phyloP scores from a whole-genome alignment of 2,113 vertebrate species.

The Nyctibius bracteatus region DNA sequence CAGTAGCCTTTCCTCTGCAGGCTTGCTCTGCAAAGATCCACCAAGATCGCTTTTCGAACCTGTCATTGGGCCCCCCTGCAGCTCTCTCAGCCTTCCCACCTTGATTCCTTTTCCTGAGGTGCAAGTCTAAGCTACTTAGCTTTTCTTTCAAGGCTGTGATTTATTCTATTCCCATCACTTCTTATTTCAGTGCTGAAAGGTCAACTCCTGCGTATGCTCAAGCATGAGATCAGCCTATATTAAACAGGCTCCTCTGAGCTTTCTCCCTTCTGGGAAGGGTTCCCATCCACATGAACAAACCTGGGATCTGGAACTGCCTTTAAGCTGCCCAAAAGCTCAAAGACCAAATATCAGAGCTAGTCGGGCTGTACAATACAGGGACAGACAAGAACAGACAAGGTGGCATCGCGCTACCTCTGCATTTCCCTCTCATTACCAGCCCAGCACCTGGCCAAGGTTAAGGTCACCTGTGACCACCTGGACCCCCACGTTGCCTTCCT shows the following conservation, averaged over 20 bases:
- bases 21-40: not conserved
- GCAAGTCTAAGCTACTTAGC: not conserved
- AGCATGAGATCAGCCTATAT: slow-evolving; percentile 49
- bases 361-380: not conserved
- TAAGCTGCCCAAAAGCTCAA: not conserved
- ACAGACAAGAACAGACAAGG: not conserved
- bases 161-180: slow-evolving; percentile 38
- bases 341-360: not conserved
- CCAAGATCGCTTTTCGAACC: not conserved
- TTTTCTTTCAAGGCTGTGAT: slow-evolving; percentile 15
- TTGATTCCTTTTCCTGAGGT: not conserved
- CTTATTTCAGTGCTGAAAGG: slow-evolving; percentile 42
- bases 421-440: not conserved
- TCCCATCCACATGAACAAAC: slow-evolving; percentile 26
- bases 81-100: not conserved
- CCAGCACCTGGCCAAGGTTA: not conserved
- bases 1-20: not conserved
- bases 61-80: not conserved
- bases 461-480: not conserved
- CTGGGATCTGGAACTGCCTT: not conserved
- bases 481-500: not conserved
- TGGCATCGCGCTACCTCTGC: not conserved
- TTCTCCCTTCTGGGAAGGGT: slow-evolving; percentile 34
- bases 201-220: slow-evolving; percentile 30
- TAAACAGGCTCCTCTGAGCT: slow-evolving; percentile 25